Conservation (phyloP, 2,113 vertebrate genomes). For the Psophia crepitans region DNA sequence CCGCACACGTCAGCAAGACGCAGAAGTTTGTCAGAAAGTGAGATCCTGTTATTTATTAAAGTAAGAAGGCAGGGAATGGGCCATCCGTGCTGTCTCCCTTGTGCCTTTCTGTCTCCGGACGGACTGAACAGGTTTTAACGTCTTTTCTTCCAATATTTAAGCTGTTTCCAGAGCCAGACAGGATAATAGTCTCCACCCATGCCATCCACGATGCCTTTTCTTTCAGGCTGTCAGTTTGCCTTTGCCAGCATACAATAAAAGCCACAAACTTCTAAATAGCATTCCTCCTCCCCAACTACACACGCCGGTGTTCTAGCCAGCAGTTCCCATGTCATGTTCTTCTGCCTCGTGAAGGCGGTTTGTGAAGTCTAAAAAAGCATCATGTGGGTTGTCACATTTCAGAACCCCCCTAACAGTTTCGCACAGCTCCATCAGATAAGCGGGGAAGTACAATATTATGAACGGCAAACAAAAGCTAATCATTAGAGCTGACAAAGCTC, state of each 20-base stretch:
- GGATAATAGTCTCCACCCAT: neutral
- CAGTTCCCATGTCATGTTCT: neutral
- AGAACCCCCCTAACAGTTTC: neutral
- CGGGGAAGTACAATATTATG: slow-evolving; percentile 1
- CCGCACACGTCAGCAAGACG: fast-evolving
- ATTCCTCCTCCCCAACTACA: neutral
- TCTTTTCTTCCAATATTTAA: neutral
- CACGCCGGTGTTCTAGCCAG: neutral
- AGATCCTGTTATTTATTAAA: neutral
- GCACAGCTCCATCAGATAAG: neutral
- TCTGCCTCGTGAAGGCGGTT: neutral
- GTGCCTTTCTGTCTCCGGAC: neutral
- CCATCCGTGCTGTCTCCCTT: neutral
- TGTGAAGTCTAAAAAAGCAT: slow-evolving; percentile 12
- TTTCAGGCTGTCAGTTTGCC: neutral
- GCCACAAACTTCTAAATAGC: neutral
- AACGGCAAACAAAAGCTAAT: neutral
- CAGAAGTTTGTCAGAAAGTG: neutral
- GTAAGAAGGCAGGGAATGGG: neutral
- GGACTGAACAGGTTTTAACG: neutral
- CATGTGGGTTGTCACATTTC: slow-evolving; percentile 16
- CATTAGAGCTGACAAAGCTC: slow-evolving; percentile 4
- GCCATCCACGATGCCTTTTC: neutral
- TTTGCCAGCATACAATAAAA: neutral
- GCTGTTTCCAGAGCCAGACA: neutral